phyloP scores from a whole-genome alignment of 1,140 invertebrate genomes.

The Scaptomyza graminum region DNA sequence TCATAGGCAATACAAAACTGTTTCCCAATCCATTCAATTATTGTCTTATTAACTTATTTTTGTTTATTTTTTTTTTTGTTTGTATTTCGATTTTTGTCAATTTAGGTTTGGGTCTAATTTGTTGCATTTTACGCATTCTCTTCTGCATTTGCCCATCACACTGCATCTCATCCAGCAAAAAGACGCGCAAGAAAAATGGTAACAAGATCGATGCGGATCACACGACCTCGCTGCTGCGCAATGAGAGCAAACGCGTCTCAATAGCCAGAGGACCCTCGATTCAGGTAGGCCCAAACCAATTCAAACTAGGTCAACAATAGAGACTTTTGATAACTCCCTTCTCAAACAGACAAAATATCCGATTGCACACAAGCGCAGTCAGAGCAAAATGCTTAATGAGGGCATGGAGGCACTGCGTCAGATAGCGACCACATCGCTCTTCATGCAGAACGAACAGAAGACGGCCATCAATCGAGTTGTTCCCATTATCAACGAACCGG shows the following conservation, averaged over 20 bases:
- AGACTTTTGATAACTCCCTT: too few species aligned
- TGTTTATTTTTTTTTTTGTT: not conserved
- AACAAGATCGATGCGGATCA: constrained; percentile 83
- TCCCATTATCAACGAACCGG: constrained; percentile 82
- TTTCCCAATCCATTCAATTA: not conserved
- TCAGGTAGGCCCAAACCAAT: too few species aligned
- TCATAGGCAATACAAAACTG: constrained; percentile 84
- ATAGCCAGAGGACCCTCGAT: constrained; percentile 73
- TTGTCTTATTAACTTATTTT: not conserved
- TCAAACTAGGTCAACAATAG: not conserved
- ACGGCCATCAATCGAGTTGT: constrained; percentile 74
- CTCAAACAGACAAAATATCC: constrained; percentile 75
- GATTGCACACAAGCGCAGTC: constrained; percentile 77
- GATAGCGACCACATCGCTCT: constrained; percentile 83
- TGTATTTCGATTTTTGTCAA: not conserved
- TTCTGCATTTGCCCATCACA: constrained; percentile 87
- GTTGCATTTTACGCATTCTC: constrained; percentile 86
- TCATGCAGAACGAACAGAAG: constrained; percentile 83
- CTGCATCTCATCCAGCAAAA: constrained; percentile 84
- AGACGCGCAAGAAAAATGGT: constrained; percentile 79
- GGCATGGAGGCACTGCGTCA: constrained; percentile 83
- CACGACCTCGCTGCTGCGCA: constrained; percentile 78
- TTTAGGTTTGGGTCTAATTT: constrained; percentile 85
- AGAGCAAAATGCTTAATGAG: constrained; percentile 83
- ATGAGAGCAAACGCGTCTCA: constrained; percentile 80